Percentiles rank a stretch among this genome's conserved stretches.
Evolutionary conservation across 2,888 invertebrate genomes (phyloP).

Genomic region (Caenorhabditis becei): DNA sequence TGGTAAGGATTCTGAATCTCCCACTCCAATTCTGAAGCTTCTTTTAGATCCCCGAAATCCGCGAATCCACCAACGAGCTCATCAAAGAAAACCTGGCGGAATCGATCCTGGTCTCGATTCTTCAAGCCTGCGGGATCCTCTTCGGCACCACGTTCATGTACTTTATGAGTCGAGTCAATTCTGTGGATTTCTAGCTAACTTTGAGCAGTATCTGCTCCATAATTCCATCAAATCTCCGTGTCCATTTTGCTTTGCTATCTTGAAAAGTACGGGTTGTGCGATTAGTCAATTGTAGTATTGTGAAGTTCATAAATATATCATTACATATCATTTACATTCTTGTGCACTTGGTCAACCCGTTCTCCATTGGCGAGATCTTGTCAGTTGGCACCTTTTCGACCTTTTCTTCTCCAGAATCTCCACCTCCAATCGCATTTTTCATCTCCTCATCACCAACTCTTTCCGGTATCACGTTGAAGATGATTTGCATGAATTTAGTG

Average conservation of each 20-base stretch:
- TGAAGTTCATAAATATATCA: neutral
- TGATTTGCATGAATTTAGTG: constrained; percentile 69
- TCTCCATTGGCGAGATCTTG: constrained; percentile 49
- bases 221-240: neutral
- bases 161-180: constrained; percentile 69
- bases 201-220: constrained; percentile 52
- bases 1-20: constrained; percentile 67
- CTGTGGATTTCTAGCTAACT: constrained; percentile 32
- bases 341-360: constrained; percentile 45
- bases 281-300: constrained; percentile 14
- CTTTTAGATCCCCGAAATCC: constrained; percentile 80
- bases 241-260: constrained; percentile 37
- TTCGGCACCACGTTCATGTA: constrained; percentile 75
- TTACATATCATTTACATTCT: constrained; percentile 42
- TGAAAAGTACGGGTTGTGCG: constrained; percentile 32
- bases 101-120: constrained; percentile 70
- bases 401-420: constrained; percentile 20
- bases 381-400: constrained; percentile 11
- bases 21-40: constrained; percentile 37
- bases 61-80: constrained; percentile 76
- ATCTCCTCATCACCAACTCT: constrained; percentile 61
- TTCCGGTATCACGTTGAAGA: constrained; percentile 74
- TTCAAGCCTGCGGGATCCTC: constrained; percentile 72
- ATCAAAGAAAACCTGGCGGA: constrained; percentile 73
- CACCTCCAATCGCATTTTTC: constrained; percentile 60